phyloP scores from a whole-genome alignment of 2,888 invertebrate species.

The Meloe dianella region DNA sequence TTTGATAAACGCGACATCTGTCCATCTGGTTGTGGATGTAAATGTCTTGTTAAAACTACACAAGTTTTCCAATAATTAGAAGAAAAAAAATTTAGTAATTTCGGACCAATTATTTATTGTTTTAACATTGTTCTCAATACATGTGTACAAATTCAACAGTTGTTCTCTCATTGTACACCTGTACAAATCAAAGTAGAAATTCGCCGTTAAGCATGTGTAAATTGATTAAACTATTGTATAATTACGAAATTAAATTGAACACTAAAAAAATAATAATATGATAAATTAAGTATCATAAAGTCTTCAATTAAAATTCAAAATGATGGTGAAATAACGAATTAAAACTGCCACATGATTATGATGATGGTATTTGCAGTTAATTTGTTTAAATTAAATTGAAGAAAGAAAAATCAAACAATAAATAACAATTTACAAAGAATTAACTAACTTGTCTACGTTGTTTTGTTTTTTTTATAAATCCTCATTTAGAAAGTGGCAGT shows the following conservation, averaged over 20 bases:
- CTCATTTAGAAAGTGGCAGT: constrained; percentile 60
- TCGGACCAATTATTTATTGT: constrained; percentile 10
- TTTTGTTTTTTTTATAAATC: constrained; percentile 42
- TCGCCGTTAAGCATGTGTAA: neutral
- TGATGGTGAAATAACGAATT: neutral
- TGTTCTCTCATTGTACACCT: neutral
- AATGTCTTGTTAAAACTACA: constrained; percentile 76
- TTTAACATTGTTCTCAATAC: constrained; percentile 4
- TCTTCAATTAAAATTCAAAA: neutral
- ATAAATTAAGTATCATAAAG: neutral
- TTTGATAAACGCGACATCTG: constrained; percentile 78
- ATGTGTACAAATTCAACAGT: constrained; percentile 8
- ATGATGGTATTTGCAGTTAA: neutral
- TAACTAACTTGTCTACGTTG: constrained; percentile 30
- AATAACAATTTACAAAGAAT: constrained; percentile 4
- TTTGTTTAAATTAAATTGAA: neutral
- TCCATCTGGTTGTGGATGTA: constrained; percentile 92
- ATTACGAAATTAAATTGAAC: neutral
- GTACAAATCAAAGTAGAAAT: neutral
- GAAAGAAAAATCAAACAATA: neutral
- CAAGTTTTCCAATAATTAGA: constrained; percentile 58
- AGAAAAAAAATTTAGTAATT: constrained; percentile 20
- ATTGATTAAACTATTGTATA: neutral
- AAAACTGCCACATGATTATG: neutral
- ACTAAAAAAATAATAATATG: neutral